A percentile compares a stretch with the other conserved stretches of the same genome.
Evolutionary conservation across 1,140 invertebrate genomes (phyloP).

Genomic region (Dreissena polymorpha): DNA sequence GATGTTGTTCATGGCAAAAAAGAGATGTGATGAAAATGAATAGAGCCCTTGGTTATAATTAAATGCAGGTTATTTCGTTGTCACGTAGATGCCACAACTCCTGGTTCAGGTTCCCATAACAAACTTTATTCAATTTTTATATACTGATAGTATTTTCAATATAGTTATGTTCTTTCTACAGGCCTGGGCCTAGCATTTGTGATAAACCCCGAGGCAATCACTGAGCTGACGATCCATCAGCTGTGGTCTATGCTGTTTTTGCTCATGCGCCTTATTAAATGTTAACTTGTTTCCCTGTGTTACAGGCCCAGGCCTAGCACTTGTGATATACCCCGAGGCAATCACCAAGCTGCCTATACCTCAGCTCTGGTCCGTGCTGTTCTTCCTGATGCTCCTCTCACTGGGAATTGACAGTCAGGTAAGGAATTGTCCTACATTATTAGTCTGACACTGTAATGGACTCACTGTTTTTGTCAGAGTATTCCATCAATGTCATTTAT

Average conservation of each 20-base stretch:
- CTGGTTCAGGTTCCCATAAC: too few species aligned
- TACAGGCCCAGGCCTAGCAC: constrained; percentile 59
- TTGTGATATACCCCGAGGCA: constrained; percentile 62
- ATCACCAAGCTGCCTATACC: constrained; percentile 60
- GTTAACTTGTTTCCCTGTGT: not conserved
- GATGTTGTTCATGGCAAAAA: too few species aligned
- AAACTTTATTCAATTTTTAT: not conserved
- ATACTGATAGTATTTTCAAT: not conserved
- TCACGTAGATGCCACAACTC: too few species aligned
- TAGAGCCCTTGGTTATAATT: too few species aligned
- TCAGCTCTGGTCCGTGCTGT: constrained; percentile 61
- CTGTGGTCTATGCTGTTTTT: not conserved
- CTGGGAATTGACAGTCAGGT: constrained; percentile 94
- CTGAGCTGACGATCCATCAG: not conserved
- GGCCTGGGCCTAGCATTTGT: constrained; percentile 59
- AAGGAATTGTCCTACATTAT: not conserved
- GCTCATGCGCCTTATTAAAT: not conserved
- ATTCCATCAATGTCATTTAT: too few species aligned
- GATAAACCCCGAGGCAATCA: constrained; percentile 58
- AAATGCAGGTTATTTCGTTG: too few species aligned
- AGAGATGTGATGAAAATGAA: too few species aligned
- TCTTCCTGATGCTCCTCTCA: constrained; percentile 94
- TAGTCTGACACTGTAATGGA: too few species aligned
- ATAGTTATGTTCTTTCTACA: constrained; percentile 25
- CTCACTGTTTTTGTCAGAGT: too few species aligned